Percentiles rank a stretch among this genome's conserved stretches.
Evolutionary conservation across 2,113 vertebrate species (phyloP).

Genomic region (Neolamprologus brichardi): DNA sequence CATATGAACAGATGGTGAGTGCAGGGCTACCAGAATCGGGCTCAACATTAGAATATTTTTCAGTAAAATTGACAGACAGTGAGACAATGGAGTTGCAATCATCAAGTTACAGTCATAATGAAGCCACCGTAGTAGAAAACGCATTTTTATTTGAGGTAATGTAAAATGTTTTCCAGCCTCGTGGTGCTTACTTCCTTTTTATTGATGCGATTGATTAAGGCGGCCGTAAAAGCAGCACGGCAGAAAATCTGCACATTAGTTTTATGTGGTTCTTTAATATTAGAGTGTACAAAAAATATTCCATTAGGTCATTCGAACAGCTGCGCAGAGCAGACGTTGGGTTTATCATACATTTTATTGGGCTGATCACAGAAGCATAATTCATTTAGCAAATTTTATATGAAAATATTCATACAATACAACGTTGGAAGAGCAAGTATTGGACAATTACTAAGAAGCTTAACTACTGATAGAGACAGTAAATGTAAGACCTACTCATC

Average conservation of each 20-base stretch:
- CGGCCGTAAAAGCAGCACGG: not conserved
- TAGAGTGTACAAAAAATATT: not conserved
- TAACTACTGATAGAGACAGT: not conserved
- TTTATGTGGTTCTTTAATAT: constrained; percentile 3
- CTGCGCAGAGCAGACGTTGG: not conserved
- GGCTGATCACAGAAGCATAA: not conserved
- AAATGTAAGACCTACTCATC: not conserved
- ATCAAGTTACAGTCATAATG: not conserved
- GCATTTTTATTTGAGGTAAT: not conserved
- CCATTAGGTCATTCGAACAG: constrained; percentile 28
- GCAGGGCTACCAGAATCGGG: not conserved
- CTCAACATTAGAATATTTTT: not conserved
- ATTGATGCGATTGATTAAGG: not conserved
- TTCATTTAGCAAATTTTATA: not conserved
- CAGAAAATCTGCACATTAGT: constrained; percentile 15
- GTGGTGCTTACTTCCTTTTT: constrained; percentile 4
- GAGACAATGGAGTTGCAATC: not conserved
- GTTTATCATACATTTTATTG: not conserved
- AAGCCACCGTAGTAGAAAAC: not conserved
- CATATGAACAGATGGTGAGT: not conserved
- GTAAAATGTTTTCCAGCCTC: not conserved
- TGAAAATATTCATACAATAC: not conserved
- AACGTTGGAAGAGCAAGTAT: not conserved
- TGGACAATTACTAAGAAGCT: not conserved
- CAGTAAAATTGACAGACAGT: not conserved